Evolutionary conservation across 1,140 invertebrate genomes (phyloP).

Genomic region (Latrodectus geometricus): DNA sequence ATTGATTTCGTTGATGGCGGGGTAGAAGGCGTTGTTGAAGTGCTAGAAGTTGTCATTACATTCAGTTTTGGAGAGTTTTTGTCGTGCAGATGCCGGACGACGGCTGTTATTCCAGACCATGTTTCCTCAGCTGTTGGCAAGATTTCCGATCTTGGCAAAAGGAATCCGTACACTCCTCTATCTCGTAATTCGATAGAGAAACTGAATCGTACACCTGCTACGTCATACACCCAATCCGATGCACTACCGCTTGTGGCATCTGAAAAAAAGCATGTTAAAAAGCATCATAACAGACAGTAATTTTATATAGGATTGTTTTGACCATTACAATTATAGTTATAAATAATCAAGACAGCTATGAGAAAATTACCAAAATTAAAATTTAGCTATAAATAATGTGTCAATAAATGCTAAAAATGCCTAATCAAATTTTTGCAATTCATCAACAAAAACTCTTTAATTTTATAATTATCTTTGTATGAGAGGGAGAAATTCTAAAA

Average conservation of each 20-base stretch:
- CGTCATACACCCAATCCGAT: slow-evolving; percentile 70
- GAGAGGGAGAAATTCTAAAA: no score
- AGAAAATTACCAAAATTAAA: no score
- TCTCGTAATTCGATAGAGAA: slow-evolving; percentile 71
- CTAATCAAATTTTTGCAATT: no score
- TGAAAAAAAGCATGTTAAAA: slow-evolving; percentile 14
- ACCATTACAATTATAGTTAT: no score
- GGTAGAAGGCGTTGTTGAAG: neutral
- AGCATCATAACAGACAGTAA: no score
- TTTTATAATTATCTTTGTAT: no score
- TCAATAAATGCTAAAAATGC: no score
- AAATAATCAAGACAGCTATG: no score
- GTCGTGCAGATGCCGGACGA: slow-evolving; percentile 13
- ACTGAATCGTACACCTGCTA: slow-evolving; percentile 68
- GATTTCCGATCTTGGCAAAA: slow-evolving; percentile 69
- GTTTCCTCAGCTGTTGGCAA: slow-evolving; percentile 69
- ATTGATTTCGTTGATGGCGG: neutral
- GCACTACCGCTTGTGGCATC: slow-evolving; percentile 63
- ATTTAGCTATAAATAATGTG: no score
- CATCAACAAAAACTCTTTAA: no score
- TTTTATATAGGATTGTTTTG: no score
- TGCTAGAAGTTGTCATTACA: neutral
- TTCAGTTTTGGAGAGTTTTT: neutral
- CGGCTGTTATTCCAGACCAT: slow-evolving; percentile 68
- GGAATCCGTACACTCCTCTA: slow-evolving; percentile 70